Conservation (phyloP, 2,113 vertebrate species). For the Crotophaga sulcirostris region DNA sequence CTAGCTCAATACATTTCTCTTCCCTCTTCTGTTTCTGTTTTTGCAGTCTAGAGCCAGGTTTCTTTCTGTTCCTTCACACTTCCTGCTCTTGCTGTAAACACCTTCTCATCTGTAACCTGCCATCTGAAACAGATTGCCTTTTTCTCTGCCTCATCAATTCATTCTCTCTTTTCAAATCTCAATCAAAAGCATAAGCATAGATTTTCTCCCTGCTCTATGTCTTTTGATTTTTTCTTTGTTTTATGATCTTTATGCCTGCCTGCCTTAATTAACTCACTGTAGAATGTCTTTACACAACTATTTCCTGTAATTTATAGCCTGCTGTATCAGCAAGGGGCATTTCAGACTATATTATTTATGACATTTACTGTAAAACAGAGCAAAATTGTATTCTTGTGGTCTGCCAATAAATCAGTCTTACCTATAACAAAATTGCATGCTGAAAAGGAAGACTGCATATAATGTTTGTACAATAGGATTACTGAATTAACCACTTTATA, state of each 20-base stretch:
- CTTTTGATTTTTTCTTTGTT: neutral
- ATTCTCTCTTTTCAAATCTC: slow-evolving; percentile 7
- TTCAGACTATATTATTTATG: slow-evolving; percentile 6
- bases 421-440: neutral
- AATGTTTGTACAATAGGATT: neutral
- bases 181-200: slow-evolving; percentile 19
- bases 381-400: neutral
- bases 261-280: slow-evolving; percentile 25
- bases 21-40: neutral
- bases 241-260: slow-evolving; percentile 15
- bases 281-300: neutral
- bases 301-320: slow-evolving; percentile 8
- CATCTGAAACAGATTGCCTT: slow-evolving; percentile 24
- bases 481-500: neutral
- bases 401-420: slow-evolving; percentile 15
- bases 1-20: neutral
- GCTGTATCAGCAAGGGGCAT: neutral
- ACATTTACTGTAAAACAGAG: slow-evolving; percentile 1
- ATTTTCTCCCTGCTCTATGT: neutral
- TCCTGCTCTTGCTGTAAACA: neutral
- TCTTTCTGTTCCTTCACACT: slow-evolving; percentile 17
- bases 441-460: neutral
- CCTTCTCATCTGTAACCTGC: slow-evolving; percentile 39
- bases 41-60: neutral
- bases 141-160: slow-evolving; percentile 9